Conservation (phyloP, 1,140 invertebrate species). For the Drosophila kikkawai region DNA sequence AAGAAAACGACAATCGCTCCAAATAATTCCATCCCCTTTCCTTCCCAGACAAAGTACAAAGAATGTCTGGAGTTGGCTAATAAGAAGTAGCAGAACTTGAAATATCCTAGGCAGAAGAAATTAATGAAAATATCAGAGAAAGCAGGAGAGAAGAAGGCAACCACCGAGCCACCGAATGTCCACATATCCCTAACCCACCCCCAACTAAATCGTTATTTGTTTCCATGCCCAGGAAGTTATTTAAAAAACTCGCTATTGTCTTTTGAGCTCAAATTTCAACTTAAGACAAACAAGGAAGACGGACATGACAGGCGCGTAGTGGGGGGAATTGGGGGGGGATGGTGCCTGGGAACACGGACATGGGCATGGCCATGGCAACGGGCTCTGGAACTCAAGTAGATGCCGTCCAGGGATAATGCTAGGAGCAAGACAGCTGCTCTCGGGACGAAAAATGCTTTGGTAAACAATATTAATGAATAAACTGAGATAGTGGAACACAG, state of each 20-base stretch:
- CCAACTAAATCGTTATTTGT: slow-evolving; percentile 29
- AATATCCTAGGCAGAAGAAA: slow-evolving; percentile 47
- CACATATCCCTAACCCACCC: slow-evolving; percentile 41
- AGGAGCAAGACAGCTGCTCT: slow-evolving; percentile 40
- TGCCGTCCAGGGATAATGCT: slow-evolving; percentile 35
- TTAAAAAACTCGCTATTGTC: slow-evolving; percentile 65
- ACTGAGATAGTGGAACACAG: slow-evolving; percentile 15
- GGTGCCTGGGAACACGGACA: neutral
- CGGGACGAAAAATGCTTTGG: slow-evolving; percentile 55
- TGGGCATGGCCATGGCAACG: slow-evolving; percentile 43
- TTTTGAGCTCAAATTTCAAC: slow-evolving; percentile 65
- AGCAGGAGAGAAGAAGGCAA: neutral
- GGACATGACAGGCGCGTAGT: slow-evolving; percentile 51
- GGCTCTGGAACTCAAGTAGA: slow-evolving; percentile 18
- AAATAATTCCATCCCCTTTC: slow-evolving; percentile 13
- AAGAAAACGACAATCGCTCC: slow-evolving; percentile 28
- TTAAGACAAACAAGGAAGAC: slow-evolving; percentile 61
- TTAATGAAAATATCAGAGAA: slow-evolving; percentile 47
- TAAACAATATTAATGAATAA: slow-evolving; percentile 74
- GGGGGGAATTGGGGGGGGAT: slow-evolving; percentile 4
- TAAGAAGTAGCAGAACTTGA: slow-evolving; percentile 40
- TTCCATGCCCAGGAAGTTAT: slow-evolving; percentile 48
- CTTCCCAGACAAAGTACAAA: slow-evolving; percentile 21
- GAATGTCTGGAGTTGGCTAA: slow-evolving; percentile 41
- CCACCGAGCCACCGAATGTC: slow-evolving; percentile 27